Evolutionary conservation across 2,888 invertebrate genomes (phyloP).

Genomic region (Norana najaformis): DNA sequence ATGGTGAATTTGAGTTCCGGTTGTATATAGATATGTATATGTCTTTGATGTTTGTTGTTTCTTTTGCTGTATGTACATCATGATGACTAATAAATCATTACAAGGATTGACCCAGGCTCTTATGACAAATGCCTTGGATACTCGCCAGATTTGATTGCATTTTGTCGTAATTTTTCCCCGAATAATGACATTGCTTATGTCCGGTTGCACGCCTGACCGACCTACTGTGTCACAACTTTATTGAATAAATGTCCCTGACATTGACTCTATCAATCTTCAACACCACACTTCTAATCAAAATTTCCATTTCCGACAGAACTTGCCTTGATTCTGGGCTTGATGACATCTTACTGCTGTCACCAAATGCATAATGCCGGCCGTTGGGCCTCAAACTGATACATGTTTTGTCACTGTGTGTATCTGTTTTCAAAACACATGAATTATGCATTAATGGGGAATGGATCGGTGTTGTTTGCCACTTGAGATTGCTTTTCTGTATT

Average conservation of each 20-base stretch:
- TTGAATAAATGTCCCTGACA: conserved; percentile 17
- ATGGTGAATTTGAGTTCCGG: neutral
- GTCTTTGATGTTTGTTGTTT: neutral
- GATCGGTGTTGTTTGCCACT: neutral
- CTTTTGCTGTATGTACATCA: neutral
- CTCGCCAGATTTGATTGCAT: neutral
- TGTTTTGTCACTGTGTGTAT: neutral
- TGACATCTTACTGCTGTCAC: neutral
- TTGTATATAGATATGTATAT: neutral
- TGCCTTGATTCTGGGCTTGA: neutral
- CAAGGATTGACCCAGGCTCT: neutral
- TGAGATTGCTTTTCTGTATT: neutral
- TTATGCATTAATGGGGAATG: conserved; percentile 2
- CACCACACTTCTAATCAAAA: neutral
- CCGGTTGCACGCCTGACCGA: neutral
- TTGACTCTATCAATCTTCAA: conserved; percentile 22
- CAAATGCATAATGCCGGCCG: neutral
- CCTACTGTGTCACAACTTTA: neutral
- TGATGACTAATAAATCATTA: neutral
- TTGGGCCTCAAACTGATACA: neutral
- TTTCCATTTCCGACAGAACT: conserved; percentile 15
- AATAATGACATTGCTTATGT: conserved; percentile 13
- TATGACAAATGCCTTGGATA: neutral
- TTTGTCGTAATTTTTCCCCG: neutral
- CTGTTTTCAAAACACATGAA: conserved; percentile 1